phyloP scores from a whole-genome alignment of 1,140 invertebrate species.

The Drosophila rhopaloa region DNA sequence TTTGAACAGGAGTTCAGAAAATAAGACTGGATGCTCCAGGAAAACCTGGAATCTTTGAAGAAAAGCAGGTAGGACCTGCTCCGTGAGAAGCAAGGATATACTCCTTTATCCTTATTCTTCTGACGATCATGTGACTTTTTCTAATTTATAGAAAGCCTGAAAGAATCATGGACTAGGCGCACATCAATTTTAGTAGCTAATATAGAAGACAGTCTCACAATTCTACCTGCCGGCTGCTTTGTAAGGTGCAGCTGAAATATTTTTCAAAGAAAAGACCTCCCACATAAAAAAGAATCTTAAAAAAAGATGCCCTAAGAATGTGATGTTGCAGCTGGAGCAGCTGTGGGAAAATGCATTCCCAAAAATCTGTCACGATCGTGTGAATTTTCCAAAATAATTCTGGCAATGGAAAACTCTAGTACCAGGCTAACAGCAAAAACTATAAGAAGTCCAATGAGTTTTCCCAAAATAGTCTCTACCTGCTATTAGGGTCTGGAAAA shows the following conservation, averaged over 20 bases:
- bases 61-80: neutral
- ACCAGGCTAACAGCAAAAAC: constrained; percentile 29
- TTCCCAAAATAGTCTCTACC: constrained; percentile 17
- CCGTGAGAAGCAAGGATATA: neutral
- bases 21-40: too few relatives aligned
- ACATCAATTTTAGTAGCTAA: constrained; percentile 14
- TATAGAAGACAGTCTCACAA: neutral
- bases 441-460: neutral
- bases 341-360: constrained; percentile 31
- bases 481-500: constrained; percentile 28
- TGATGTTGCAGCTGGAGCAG: constrained; percentile 36
- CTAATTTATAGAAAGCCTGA: neutral
- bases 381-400: constrained; percentile 27
- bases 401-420: constrained; percentile 14
- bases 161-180: constrained; percentile 19
- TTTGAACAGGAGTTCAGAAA: constrained; percentile 15
- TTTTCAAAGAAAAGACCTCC: constrained; percentile 4
- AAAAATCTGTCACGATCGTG: constrained; percentile 22
- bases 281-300: constrained; percentile 10
- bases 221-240: constrained; percentile 14
- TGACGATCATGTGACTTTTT: constrained; percentile 6
- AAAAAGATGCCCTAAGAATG: neutral
- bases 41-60: neutral
- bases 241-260: constrained; percentile 7
- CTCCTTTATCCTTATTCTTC: constrained; percentile 11